Percentiles rank a stretch among this genome's conserved stretches.
phyloP scores from a whole-genome alignment of 2,113 vertebrate genomes.

The Gobio gobio region DNA sequence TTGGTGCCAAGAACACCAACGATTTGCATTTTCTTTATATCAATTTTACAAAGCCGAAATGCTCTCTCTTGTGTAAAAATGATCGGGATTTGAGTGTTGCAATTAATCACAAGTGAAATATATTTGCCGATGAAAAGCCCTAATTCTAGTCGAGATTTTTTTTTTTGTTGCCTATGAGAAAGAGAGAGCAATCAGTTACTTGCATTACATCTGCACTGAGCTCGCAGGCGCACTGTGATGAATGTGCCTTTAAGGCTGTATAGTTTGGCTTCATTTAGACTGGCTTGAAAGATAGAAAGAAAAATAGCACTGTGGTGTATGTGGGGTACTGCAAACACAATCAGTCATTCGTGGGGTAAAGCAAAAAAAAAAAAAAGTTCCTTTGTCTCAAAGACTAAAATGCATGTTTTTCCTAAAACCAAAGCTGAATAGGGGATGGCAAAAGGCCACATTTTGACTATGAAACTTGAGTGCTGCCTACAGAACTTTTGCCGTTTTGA shows the following conservation, averaged over 20 bases:
- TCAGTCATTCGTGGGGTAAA: constrained; percentile 73
- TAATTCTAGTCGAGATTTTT: constrained; percentile 81
- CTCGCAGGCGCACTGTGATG: constrained; percentile 76
- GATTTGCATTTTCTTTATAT: constrained; percentile 87
- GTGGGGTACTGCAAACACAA: constrained; percentile 77
- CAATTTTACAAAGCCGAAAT: constrained; percentile 84
- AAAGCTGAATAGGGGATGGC: constrained; percentile 54
- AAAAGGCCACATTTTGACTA: constrained; percentile 53
- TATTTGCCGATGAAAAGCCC: constrained; percentile 85
- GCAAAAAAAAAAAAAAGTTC: constrained; percentile 60
- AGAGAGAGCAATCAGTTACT: constrained; percentile 71
- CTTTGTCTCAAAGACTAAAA: constrained; percentile 76
- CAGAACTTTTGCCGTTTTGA: constrained; percentile 42
- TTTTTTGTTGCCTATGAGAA: constrained; percentile 49
- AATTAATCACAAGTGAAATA: constrained; percentile 88
- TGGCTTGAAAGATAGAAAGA: constrained; percentile 75
- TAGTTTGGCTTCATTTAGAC: constrained; percentile 81
- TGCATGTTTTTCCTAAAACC: constrained; percentile 62
- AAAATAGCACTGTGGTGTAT: constrained; percentile 75
- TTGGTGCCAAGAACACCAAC: constrained; percentile 85
- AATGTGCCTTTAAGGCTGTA: constrained; percentile 82
- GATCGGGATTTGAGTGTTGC: constrained; percentile 85
- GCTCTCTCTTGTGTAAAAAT: constrained; percentile 82
- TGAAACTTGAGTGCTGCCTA: constrained; percentile 42
- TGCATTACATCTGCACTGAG: constrained; percentile 77